phyloP scores from a whole-genome alignment of 2,888 invertebrate genomes.

The Drosophila silvestris region DNA sequence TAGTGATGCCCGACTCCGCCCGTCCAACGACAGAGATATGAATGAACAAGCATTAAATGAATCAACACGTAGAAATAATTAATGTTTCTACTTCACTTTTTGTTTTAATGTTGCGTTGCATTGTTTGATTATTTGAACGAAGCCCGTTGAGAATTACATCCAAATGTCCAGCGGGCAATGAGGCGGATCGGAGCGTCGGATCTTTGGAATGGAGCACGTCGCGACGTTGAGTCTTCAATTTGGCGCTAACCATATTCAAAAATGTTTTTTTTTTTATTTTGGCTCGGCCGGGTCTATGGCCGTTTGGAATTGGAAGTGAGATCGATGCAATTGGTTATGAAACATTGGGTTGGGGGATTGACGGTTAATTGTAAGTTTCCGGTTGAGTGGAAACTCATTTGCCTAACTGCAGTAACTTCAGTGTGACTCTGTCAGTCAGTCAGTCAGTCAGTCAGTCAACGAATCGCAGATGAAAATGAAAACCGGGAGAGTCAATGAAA shows the following conservation, averaged over 20 bases:
- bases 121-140: constrained; percentile 36
- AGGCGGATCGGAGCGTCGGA: constrained; percentile 56
- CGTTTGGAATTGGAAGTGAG: constrained; percentile 32
- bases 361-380: constrained; percentile 77
- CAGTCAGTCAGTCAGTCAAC: constrained; percentile 45
- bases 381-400: constrained; percentile 76
- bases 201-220: constrained; percentile 35
- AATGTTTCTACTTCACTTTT: constrained; percentile 39
- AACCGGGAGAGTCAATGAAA: constrained; percentile 62
- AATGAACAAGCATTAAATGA: constrained; percentile 59
- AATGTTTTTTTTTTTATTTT: constrained; percentile 38
- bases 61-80: constrained; percentile 71
- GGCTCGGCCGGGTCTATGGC: constrained; percentile 28
- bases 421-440: constrained; percentile 44
- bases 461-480: constrained; percentile 70
- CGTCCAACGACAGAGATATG: constrained; percentile 7
- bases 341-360: constrained; percentile 43
- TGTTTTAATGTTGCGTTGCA: not conserved
- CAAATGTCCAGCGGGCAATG: constrained; percentile 66
- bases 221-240: constrained; percentile 38
- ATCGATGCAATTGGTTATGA: constrained; percentile 70
- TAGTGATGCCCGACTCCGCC: constrained; percentile 26
- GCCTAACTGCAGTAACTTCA: constrained; percentile 50
- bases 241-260: constrained; percentile 73
- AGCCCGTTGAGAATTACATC: constrained; percentile 58